Conservation (phyloP, 2,797 vertebrate genomes). For the Anabacerthia variegaticeps region DNA sequence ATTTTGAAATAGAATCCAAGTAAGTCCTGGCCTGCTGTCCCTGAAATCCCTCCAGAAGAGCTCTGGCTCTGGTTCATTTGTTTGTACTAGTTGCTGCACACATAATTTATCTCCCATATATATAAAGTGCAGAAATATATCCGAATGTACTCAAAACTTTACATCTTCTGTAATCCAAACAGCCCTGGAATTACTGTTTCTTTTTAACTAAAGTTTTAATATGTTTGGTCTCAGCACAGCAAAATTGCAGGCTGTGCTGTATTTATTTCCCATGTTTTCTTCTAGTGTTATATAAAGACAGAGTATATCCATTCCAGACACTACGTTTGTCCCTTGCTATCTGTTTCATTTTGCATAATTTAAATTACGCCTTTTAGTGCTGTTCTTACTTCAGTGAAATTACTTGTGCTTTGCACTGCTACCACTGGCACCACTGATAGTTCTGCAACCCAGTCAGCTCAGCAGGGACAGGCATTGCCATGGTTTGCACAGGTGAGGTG, state of each 20-base stretch:
- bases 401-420: background rate
- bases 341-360: background rate
- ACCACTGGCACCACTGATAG: background rate
- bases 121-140: conserved; percentile 43
- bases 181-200: background rate
- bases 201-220: background rate
- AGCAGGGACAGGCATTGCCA: background rate
- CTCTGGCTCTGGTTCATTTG: conserved; percentile 35
- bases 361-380: background rate
- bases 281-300: background rate
- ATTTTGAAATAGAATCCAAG: conserved; percentile 63
- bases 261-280: background rate
- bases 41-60: conserved; percentile 32
- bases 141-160: background rate
- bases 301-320: background rate
- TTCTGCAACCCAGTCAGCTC: background rate
- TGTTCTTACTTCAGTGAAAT: background rate
- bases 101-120: conserved; percentile 38
- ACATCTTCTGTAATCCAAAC: conserved; percentile 13
- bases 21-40: conserved; percentile 59
- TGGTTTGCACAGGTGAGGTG: background rate
- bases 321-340: background rate
- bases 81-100: conserved; percentile 36
- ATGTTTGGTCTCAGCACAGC: background rate
- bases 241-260: background rate